Conservation (phyloP, 1,140 invertebrate species). For the Tetragnatha versicolor region DNA sequence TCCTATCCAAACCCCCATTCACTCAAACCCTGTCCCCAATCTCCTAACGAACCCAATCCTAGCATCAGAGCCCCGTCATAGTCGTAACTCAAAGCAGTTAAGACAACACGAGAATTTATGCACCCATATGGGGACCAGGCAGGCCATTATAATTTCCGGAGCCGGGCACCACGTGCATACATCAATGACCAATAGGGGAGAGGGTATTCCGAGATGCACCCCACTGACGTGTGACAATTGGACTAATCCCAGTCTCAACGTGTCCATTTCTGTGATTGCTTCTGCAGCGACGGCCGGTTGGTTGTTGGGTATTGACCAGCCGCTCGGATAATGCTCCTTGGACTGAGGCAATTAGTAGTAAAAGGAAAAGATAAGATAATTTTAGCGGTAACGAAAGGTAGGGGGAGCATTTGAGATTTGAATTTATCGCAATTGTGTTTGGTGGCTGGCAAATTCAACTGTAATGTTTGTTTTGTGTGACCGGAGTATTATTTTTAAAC, state of each 20-base stretch:
- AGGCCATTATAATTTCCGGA: conserved; percentile 30
- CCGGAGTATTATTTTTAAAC: no score
- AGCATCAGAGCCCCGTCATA: no score
- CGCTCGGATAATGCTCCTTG: background rate
- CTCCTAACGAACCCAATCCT: no score
- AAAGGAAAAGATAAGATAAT: no score
- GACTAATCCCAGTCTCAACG: conserved; percentile 29
- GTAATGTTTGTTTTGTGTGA: no score
- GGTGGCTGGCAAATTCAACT: no score
- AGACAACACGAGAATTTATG: conserved; percentile 34
- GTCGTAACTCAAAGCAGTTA: no score
- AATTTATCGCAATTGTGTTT: no score
- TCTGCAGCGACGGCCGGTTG: background rate
- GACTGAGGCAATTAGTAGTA: conserved; percentile 11
- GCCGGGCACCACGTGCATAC: background rate
- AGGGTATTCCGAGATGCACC: background rate
- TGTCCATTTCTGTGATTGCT: conserved; percentile 38
- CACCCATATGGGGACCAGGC: conserved; percentile 10
- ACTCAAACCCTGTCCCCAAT: no score
- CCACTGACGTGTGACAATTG: conserved; percentile 45
- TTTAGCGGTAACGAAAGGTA: no score
- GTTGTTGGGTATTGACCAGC: conserved; percentile 27
- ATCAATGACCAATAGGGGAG: background rate
- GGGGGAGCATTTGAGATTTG: no score
- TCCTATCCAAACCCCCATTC: no score